Evolutionary conservation across 2,888 invertebrate species (phyloP), one percentile per base, ranked within the genome.

Genomic region (Oeneis ivallda): DNA sequence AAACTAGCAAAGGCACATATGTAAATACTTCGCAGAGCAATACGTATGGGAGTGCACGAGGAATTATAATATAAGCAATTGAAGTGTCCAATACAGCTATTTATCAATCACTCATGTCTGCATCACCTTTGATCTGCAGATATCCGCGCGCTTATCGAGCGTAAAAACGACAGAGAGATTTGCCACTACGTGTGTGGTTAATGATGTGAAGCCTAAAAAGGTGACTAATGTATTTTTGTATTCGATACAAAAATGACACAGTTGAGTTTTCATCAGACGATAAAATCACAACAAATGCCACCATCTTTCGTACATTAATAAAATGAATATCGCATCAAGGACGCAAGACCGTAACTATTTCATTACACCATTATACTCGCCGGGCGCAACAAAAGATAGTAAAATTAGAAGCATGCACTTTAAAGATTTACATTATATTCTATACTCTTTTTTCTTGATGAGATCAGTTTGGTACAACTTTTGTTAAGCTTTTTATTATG

Each of bases 61-160:
- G 39, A 49, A 64, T 58, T 61, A 66, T 66, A 66, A 63, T 53
- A 69, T 53, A 66, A 66, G 56, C 53, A 63, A 68, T 65, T 70
- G 63, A 64, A 52, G 34, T 57, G 45, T 59, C 53, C 45, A 64
- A 63, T 67, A 60, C 45, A 56, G 62, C 59, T 65, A 65, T 63
- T 69, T 63, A 69, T 60, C 56, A 60, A 67, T 65, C 60, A 59
- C 45, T 64, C 54, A 69, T 53, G 66, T 56, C 45, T 64, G 39
- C 61, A 64, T 59, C 66, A 66, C 32, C 53, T 62, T 50, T 57
- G 64, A 68, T 62, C 57, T 59, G 59, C 26, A 54, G 56, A 59
- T 68, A 58, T 66, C 67, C 60, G 54, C 68, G 64, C 64, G 56
- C 17, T 34, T 58, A 34, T 45, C 47, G 34, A 58, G 34, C 17